A percentile compares a stretch with the other conserved stretches of the same genome.
phyloP scores from a whole-genome alignment of 2,888 invertebrate species.

The Drosophila picticornis region DNA sequence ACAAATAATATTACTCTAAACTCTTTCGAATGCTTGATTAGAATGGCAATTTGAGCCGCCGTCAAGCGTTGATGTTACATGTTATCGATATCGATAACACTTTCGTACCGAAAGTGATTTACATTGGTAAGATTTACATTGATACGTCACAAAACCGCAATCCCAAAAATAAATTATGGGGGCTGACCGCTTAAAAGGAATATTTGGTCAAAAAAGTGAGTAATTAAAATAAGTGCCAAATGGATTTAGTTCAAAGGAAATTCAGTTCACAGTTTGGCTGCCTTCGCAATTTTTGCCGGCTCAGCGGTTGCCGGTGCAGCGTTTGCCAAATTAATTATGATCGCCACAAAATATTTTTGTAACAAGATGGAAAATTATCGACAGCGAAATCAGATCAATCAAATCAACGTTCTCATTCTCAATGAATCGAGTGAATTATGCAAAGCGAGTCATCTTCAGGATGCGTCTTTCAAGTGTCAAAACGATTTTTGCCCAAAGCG shows the following conservation, averaged over 20 bases:
- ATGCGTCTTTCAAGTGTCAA: slow-evolving; percentile 4
- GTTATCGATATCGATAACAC: slow-evolving; percentile 23
- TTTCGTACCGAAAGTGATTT: background rate
- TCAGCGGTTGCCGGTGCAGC: slow-evolving; percentile 25
- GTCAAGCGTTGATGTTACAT: slow-evolving; percentile 2
- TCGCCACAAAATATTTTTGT: background rate
- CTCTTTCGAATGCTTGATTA: background rate
- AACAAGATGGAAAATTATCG: background rate
- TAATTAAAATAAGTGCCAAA: background rate
- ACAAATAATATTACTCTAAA: background rate
- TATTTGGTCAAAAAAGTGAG: background rate
- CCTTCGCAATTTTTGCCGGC: slow-evolving; percentile 40
- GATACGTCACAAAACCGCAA: background rate
- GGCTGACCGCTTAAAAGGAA: background rate
- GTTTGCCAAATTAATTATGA: slow-evolving; percentile 38
- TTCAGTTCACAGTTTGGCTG: slow-evolving; percentile 23
- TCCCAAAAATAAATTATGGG: background rate
- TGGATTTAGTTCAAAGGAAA: background rate
- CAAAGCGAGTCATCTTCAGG: background rate
- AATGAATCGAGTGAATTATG: slow-evolving; percentile 57
- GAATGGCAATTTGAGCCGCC: background rate
- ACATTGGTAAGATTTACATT: background rate
- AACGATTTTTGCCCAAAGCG: slow-evolving; percentile 59
- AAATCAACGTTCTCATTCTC: slow-evolving; percentile 44
- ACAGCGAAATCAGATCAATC: background rate